Percentiles rank a stretch among this genome's conserved stretches.
Evolutionary conservation across 2,113 vertebrate species (phyloP).

Genomic region (Hepsetus odoe): DNA sequence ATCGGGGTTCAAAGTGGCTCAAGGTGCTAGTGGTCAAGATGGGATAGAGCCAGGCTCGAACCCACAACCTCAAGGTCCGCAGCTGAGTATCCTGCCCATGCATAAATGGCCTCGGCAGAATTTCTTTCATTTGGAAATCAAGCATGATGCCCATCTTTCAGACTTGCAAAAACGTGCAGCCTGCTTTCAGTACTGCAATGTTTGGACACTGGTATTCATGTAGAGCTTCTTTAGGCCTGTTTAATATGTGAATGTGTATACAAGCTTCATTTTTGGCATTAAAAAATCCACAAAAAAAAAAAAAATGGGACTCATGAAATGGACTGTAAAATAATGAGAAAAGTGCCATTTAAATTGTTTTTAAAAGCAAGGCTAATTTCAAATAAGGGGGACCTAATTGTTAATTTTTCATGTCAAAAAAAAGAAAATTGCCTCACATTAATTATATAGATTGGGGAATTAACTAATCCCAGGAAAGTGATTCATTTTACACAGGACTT

Average conservation of each 20-base stretch:
- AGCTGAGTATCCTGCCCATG: no score
- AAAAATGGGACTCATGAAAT: neutral
- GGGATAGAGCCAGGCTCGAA: no score
- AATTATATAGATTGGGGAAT: constrained; percentile 79
- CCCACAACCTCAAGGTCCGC: no score
- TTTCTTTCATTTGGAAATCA: neutral
- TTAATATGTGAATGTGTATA: neutral
- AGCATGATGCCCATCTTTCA: neutral
- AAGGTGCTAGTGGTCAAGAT: no score
- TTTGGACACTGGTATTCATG: no score
- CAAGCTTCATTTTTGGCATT: neutral
- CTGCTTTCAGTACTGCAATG: neutral
- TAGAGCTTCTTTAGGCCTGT: neutral
- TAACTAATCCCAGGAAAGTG: constrained; percentile 74
- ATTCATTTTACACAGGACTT: constrained; percentile 72
- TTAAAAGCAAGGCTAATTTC: constrained; percentile 72
- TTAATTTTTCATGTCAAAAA: constrained; percentile 76
- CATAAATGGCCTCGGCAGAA: no score
- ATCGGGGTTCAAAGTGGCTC: no score
- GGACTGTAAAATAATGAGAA: neutral
- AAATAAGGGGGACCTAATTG: constrained; percentile 72
- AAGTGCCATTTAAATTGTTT: constrained; percentile 26
- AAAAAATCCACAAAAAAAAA: neutral
- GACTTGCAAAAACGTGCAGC: neutral
- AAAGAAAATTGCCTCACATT: constrained; percentile 78